Conservation (phyloP, 1,140 invertebrate genomes). For the Drosophila burlai region DNA sequence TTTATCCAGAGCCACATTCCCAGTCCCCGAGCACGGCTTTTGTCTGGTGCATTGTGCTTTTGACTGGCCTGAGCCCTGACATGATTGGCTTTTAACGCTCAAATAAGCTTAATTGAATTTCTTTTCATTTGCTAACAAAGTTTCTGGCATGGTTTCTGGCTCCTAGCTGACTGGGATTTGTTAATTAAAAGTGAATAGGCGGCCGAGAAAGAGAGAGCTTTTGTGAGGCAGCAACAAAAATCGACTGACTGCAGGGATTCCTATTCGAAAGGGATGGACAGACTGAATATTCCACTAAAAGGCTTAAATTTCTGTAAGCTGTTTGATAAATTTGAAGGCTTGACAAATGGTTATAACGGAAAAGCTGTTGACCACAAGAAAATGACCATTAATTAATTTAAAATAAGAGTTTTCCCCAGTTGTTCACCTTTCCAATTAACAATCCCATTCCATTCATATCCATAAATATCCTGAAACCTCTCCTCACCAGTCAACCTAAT, state of each 20-base stretch:
- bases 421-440: not conserved
- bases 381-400: not conserved
- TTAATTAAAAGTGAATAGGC: constrained; percentile 83
- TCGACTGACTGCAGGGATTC: constrained; percentile 28
- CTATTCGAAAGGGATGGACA: constrained; percentile 4
- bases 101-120: constrained; percentile 85
- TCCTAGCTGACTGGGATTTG: constrained; percentile 71
- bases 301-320: not conserved
- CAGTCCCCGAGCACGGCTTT: constrained; percentile 20
- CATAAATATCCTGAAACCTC: constrained; percentile 1
- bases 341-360: not conserved
- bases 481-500: constrained; percentile 16
- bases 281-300: not conserved
- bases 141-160: constrained; percentile 71
- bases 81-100: constrained; percentile 85
- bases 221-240: constrained; percentile 36
- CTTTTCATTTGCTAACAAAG: constrained; percentile 80
- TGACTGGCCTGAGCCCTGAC: constrained; percentile 62
- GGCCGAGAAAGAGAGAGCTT: constrained; percentile 38
- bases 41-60: constrained; percentile 74
- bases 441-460: not conserved
- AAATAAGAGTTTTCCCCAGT: not conserved
- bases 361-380: not conserved
- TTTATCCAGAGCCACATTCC: constrained; percentile 6
- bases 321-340: not conserved